Percentiles rank a stretch among this genome's conserved stretches.
Evolutionary conservation across 2,113 vertebrate genomes (phyloP).

Genomic region (Eptesicus fuscus): DNA sequence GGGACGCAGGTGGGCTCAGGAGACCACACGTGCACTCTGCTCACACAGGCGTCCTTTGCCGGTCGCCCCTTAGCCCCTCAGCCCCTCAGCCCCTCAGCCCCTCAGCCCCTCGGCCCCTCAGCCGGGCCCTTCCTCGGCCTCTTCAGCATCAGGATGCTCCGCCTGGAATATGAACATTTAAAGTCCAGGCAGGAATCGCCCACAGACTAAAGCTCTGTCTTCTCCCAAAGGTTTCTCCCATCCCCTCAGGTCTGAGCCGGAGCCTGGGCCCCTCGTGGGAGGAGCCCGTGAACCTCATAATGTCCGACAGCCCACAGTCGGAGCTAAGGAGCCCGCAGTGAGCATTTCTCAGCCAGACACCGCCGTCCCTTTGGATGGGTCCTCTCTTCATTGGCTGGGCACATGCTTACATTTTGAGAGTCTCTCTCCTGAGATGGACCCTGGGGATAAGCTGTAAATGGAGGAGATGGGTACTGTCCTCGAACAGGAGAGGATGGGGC

Average conservation of each 20-base stretch:
- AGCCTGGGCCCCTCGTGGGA: not conserved
- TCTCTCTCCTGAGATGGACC: not conserved
- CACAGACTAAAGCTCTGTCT: not conserved
- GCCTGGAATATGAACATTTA: not conserved
- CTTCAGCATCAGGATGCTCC: not conserved
- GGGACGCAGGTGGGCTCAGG: accelerated
- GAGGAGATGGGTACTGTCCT: not conserved
- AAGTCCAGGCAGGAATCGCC: not conserved
- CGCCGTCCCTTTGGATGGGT: not conserved
- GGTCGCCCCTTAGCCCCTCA: accelerated
- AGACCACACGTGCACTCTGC: accelerated
- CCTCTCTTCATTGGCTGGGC: not conserved
- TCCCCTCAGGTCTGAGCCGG: accelerated
- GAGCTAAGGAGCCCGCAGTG: accelerated
- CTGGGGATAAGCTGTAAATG: not conserved
- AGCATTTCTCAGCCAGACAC: accelerated
- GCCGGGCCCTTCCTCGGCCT: accelerated
- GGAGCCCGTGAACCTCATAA: accelerated
- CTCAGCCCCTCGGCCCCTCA: not conserved
- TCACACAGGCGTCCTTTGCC: not conserved
- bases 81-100: not conserved
- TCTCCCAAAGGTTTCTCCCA: not conserved
- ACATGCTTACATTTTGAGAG: too few species aligned
- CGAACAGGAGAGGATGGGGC: not conserved
- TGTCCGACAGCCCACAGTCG: not conserved